Conservation (phyloP, 92 coral and sea anemone species). For the Meandrina meandrites region DNA sequence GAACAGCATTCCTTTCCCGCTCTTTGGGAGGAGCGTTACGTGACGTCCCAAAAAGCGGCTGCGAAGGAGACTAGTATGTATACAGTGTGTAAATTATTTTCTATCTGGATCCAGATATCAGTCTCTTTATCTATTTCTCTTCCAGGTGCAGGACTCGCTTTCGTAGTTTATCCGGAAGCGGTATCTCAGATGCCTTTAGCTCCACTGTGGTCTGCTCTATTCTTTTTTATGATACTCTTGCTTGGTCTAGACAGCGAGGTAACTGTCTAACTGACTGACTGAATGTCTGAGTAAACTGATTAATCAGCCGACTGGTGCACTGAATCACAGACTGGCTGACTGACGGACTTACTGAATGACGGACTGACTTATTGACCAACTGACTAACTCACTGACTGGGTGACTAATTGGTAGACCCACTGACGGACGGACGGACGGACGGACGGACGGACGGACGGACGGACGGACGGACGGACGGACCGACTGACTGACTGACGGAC, state of each 20-base stretch:
- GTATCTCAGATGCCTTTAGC: conserved; percentile 63
- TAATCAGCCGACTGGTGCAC: not conserved
- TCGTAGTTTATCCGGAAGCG: conserved; percentile 59
- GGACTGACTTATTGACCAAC: not conserved
- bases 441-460: too few species aligned
- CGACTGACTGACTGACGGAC: too few species aligned
- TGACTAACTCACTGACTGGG: not conserved
- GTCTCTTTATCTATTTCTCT: not conserved
- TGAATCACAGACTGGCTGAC: not conserved
- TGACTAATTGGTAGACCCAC: too few species aligned
- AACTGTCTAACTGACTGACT: not conserved
- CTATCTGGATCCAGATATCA: not conserved
- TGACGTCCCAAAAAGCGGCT: too few species aligned
- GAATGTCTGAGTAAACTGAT: not conserved
- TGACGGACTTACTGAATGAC: not conserved
- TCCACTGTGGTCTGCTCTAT: conserved; percentile 54
- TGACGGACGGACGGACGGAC: too few species aligned
- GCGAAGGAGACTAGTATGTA: too few species aligned
- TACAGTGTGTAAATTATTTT: too few species aligned
- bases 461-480: too few species aligned
- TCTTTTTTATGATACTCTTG: conserved; percentile 50
- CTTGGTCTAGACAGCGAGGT: conserved; percentile 64
- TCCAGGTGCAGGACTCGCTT: conserved; percentile 57
- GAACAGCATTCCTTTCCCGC: too few species aligned
- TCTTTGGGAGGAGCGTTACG: too few species aligned